Percentiles rank a stretch among this genome's conserved stretches.
Evolutionary conservation across 2,113 vertebrate genomes (phyloP).

Genomic region (Nycticryphes semicollaris): DNA sequence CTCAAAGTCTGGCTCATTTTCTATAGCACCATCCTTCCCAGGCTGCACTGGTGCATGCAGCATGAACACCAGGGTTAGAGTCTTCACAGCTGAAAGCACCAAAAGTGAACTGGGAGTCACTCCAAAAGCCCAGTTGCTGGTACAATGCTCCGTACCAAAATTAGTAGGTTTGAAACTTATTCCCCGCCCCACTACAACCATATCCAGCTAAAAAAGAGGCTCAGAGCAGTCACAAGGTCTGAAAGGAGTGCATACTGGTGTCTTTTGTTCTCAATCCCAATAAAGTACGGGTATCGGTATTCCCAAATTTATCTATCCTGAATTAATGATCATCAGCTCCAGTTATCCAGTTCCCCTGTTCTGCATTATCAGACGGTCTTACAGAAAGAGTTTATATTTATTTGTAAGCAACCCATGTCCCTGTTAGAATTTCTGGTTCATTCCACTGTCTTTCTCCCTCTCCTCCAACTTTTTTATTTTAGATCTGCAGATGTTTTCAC

Average conservation of each 20-base stretch:
- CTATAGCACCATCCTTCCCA: background rate
- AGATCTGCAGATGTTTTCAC: conserved; percentile 26
- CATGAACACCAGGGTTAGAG: background rate
- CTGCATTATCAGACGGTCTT: background rate
- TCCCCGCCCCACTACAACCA: background rate
- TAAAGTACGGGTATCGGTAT: background rate
- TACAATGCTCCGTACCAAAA: background rate
- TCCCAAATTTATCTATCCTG: background rate
- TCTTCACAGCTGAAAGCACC: background rate
- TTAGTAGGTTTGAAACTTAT: background rate
- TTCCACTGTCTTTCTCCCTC: background rate
- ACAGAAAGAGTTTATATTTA: background rate
- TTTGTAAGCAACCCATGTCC: background rate
- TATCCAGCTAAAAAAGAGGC: background rate
- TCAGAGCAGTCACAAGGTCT: background rate
- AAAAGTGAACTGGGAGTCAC: background rate
- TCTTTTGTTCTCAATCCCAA: background rate
- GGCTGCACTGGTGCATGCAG: background rate
- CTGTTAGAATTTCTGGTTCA: background rate
- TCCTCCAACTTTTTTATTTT: conserved; percentile 27
- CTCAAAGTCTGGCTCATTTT: background rate
- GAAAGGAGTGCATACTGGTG: background rate
- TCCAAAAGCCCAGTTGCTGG: background rate
- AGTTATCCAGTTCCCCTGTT: background rate
- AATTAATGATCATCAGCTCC: background rate